These are phyloP conservation scores for Phasia obesa DNA, from an alignment of 2,888 invertebrate species.

Conservation along the genomic window DNA sequence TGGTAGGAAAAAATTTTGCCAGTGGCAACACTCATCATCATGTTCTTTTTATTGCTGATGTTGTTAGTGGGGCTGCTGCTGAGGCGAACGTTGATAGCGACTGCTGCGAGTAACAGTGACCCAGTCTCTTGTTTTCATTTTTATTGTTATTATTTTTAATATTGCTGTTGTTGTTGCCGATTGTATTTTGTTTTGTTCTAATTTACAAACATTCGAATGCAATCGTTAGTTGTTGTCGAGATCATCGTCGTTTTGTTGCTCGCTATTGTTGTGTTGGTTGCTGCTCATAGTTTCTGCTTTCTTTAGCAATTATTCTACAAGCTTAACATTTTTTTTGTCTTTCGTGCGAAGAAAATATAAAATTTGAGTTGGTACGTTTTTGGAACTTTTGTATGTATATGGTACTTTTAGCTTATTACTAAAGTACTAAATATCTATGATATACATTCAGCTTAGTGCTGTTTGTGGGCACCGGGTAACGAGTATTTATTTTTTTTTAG, in stretches of 20 bases:
- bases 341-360: too few relatives aligned
- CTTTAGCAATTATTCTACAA: slow-evolving; percentile 51
- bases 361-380: too few relatives aligned
- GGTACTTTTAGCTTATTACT: too few relatives aligned
- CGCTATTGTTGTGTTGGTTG: not conserved
- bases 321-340: too few relatives aligned
- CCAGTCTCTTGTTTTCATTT: slow-evolving; percentile 76
- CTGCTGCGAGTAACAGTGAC: slow-evolving; percentile 79
- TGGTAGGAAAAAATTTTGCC: too few relatives aligned
- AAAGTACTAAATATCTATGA: too few relatives aligned
- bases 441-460: too few relatives aligned
- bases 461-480: too few relatives aligned
- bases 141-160: slow-evolving; percentile 27
- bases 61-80: slow-evolving; percentile 24
- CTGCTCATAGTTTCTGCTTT: slow-evolving; percentile 41
- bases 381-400: too few relatives aligned
- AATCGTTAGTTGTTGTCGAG: slow-evolving; percentile 27
- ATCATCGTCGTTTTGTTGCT: slow-evolving; percentile 17
- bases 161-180: slow-evolving; percentile 16
- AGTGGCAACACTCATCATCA: too few relatives aligned
- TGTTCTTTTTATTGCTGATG: slow-evolving; percentile 30
- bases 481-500: too few relatives aligned
- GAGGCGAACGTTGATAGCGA: slow-evolving; percentile 56
- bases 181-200: slow-evolving; percentile 60
- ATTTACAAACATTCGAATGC: slow-evolving; percentile 43